Evolutionary conservation across 2,888 invertebrate species (phyloP).

Genomic region (Andricus quercusramuli): DNA sequence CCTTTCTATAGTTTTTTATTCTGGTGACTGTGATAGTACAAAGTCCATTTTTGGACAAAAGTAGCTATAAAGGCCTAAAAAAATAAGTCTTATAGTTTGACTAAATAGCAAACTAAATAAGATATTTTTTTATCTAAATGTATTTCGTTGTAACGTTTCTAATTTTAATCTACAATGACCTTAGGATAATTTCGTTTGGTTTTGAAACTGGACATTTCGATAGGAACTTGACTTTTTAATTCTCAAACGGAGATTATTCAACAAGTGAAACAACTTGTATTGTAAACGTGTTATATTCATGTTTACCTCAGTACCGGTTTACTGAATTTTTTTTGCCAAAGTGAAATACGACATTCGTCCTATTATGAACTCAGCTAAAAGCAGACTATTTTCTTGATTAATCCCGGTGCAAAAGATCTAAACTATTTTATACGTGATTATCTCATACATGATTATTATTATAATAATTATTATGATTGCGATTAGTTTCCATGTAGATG

Average conservation of each 20-base stretch:
- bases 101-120: not conserved
- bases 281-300: not conserved
- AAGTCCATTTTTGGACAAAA: not conserved
- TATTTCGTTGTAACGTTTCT: not conserved
- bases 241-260: not conserved
- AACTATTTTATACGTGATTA: not conserved
- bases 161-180: not conserved
- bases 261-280: not conserved
- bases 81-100: not conserved
- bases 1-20: not conserved
- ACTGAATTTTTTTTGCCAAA: too few species aligned
- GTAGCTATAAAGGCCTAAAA: not conserved
- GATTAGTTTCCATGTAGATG: not conserved
- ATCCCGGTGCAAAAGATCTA: not conserved
- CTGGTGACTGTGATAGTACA: not conserved
- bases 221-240: not conserved
- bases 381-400: not conserved
- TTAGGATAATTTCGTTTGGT: not conserved
- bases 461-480: not conserved
- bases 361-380: not conserved
- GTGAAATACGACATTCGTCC: not conserved
- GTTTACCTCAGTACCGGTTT: not conserved
- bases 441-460: too few species aligned
- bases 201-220: conserved; percentile 15
- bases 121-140: not conserved